Conservation (phyloP, 2,113 vertebrate species). For the Glaucidium brasilianum region DNA sequence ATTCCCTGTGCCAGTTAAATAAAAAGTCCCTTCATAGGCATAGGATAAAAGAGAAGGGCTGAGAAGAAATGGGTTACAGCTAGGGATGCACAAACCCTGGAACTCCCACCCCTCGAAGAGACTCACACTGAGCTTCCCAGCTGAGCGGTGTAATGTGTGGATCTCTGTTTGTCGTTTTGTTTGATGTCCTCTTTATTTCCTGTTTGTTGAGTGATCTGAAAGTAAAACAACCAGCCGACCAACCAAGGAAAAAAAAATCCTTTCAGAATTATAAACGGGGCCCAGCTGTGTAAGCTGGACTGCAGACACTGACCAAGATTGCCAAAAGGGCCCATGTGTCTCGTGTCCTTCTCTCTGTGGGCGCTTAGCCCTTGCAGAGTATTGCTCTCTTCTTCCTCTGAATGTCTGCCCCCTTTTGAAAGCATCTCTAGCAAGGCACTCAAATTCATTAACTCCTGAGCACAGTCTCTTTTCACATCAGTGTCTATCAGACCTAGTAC, state of each 20-base stretch:
- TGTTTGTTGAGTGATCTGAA: constrained; percentile 53
- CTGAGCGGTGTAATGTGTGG: not conserved
- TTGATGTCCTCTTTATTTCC: constrained; percentile 39
- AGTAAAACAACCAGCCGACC: not conserved
- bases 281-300: constrained; percentile 38
- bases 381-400: not conserved
- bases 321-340: not conserved
- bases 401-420: not conserved
- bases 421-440: not conserved
- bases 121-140: not conserved
- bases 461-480: too few species aligned
- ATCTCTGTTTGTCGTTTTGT: not conserved
- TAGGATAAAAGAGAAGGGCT: not conserved
- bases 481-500: not conserved
- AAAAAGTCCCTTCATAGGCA: not conserved
- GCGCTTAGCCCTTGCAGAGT: not conserved
- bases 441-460: not conserved
- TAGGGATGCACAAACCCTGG: not conserved
- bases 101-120: not conserved
- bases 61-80: not conserved
- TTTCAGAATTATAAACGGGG: not conserved
- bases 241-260: not conserved
- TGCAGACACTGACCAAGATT: not conserved
- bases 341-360: rapidly evolving
- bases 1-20: not conserved